Evolutionary conservation across 2,797 vertebrate genomes (phyloP), one percentile per base, ranked within the genome.

Genomic region (Cercopithecus neglectus): DNA sequence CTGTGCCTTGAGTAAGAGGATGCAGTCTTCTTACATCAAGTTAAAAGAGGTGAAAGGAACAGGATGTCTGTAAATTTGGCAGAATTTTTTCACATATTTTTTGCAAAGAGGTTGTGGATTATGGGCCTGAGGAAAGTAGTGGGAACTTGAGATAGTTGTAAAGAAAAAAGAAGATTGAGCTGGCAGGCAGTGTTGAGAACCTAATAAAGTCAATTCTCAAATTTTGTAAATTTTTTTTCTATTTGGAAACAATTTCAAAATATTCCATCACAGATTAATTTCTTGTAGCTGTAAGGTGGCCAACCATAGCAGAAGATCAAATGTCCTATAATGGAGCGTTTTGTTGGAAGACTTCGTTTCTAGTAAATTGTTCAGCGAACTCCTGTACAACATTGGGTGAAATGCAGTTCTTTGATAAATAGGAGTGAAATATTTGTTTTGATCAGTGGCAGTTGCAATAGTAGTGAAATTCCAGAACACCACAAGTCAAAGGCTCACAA

Each of bases 291-390:
- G 41, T 53, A 79, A 75, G 44, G 12, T 75, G 19, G 67, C 13
- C 22, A 70, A 85, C 46, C 64, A 76, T 24, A 89, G 12, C 10
- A 88, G 21, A 86, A 85, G 28, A 10, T 84, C 33, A 79, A 76
- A 61, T 87, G 50, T 21, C 16, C 16, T 72, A 21, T 26, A 76
- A 13, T 28, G 53, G 4, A 10, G 4, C 83, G 36, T 91, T 89
- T 82, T 72, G 24, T 59, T 86, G 33, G 4, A 41, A 86, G 8
- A 53, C 33, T 84, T 89, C 70, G 30, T 4, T 61, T 93, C 9
- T 82, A 89, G 79, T 39, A 86, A 86, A 46, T 91, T 89, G 91
- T 97, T 11, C 26, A 82, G 80, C 36, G 74, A 91, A 74, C 24
- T 53, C 5, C 8, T 41, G 22, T 76, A 9, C 33, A 72, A 74